These are phyloP conservation scores for Alcedo quadribrachys DNA, from an alignment of 2,797 vertebrate genomes.

Conservation along the genomic window DNA sequence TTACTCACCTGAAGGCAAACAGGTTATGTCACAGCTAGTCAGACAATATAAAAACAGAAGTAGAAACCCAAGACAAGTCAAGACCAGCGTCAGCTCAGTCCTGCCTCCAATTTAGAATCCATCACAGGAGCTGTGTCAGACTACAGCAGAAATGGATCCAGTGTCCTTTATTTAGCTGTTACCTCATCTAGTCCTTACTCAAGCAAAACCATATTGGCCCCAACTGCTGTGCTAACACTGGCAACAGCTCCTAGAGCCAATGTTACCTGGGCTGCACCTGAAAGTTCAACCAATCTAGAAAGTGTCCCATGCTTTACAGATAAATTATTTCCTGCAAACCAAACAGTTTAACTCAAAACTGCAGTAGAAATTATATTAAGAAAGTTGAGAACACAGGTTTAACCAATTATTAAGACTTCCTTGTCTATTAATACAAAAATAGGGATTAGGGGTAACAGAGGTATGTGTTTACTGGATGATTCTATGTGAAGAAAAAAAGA, in stretches of 20 bases:
- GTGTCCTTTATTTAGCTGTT: constrained; percentile 53
- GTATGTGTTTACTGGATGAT: not conserved
- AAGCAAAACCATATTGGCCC: not conserved
- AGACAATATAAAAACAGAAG: not conserved
- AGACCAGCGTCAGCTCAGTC: not conserved
- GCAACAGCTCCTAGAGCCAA: not conserved
- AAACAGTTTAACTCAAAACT: not conserved
- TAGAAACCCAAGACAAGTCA: not conserved
- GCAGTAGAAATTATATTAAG: not conserved
- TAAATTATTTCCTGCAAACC: not conserved
- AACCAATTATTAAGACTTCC: not conserved
- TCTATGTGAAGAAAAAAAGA: not conserved
- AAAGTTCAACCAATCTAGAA: not conserved
- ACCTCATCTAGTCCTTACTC: constrained; percentile 46
- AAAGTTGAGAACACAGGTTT: not conserved
- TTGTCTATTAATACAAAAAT: not conserved
- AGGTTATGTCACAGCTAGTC: not conserved
- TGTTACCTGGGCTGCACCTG: not conserved
- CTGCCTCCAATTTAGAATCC: not conserved
- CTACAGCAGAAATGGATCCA: not conserved
- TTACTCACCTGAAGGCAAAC: not conserved
- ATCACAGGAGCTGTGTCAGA: not conserved
- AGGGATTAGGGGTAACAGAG: not conserved
- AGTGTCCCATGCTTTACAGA: not conserved
- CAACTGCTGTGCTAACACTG: not conserved